Base-by-base conservation (phyloP, 2,113 vertebrate species). In the Lepus timidus region DNA sequence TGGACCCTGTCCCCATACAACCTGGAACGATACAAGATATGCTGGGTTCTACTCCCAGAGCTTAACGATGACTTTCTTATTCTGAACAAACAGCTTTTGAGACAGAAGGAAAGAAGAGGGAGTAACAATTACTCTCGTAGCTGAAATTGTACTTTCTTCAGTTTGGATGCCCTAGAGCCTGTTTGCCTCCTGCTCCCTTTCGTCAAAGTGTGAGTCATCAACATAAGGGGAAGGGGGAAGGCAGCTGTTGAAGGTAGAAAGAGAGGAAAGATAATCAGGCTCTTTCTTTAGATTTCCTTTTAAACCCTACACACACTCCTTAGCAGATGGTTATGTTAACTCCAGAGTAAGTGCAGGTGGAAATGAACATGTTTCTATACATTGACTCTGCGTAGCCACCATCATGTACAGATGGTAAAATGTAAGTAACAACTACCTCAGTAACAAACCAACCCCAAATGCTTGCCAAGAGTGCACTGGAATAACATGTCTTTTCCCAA, bases 51-150 rank as follows among this genome's bases (percentile, higher is more conserved):
- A 20, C 80, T 80, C 74, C 29, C 62, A 49, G 55, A 94, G n/a
- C 39, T 31, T 68, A 17, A 61, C 79, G 27, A 85, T 67, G 0
- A 33, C 31, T 91, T 94, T 85, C 79, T 93, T 83, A 79, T 64
- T 87, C 33, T 85, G 13, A 95, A 65, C 12, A 22, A 74, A 89
- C 11, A 90, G 51, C 36, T 88, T 85, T 83, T 74, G 93, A 95
- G 58, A 96, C 61, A 91, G 29, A 83, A 74, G 79, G 58, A 49
- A 29, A 83, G 58, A 62, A 51, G 9, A 79, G 44, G 27, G 11
- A 44, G 71, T 58, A 52, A 31, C 55, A 62, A 49, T 80, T 86
- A 64, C 79, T 62, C 61, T 44, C 8, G 4, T 52, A n/a, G 31
- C 11, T 80, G 75, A 87, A 52, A 71, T 13, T 49, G 23, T 49